Percentiles rank a stretch among this genome's conserved stretches.
Conservation (phyloP, 2,888 invertebrate genomes). For the Sericinus montela region DNA sequence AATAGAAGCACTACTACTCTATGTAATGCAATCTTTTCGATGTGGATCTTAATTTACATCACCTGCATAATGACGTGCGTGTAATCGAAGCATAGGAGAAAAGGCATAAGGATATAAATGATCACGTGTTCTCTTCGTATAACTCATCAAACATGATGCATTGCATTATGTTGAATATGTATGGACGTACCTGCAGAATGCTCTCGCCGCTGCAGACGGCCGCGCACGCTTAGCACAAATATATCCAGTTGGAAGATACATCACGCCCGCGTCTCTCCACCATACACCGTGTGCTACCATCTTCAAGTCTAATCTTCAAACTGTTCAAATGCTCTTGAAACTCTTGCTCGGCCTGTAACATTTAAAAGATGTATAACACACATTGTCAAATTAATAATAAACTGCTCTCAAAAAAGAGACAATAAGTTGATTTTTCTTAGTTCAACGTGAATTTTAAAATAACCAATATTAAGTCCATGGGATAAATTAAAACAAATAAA, state of each 20-base stretch:
- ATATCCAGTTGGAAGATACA: conserved; percentile 64
- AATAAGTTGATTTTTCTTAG: no score
- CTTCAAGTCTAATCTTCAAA: conserved; percentile 65
- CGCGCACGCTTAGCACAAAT: conserved; percentile 75
- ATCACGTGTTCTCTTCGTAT: no score
- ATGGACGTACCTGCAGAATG: conserved; percentile 61
- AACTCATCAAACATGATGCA: no score
- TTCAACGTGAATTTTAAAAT: background rate
- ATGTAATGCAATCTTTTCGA: no score
- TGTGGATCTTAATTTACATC: no score
- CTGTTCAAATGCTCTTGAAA: conserved; percentile 64
- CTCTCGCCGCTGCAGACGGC: conserved; percentile 68
- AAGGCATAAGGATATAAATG: no score
- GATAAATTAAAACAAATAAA: conserved; percentile 24
- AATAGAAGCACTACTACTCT: no score
- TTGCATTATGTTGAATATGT: no score
- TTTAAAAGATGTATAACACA: conserved; percentile 1
- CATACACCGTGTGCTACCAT: conserved; percentile 63
- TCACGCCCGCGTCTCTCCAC: conserved; percentile 68
- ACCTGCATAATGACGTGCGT: no score
- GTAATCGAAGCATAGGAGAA: no score
- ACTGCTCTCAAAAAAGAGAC: no score
- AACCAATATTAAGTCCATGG: background rate
- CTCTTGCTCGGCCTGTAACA: conserved; percentile 63
- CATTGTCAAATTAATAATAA: no score